A percentile compares a stretch with the other conserved stretches of the same genome.
These are phyloP conservation scores for Cyclargus thomasi DNA, from an alignment of 1,140 invertebrate genomes.

Conservation along the genomic window DNA sequence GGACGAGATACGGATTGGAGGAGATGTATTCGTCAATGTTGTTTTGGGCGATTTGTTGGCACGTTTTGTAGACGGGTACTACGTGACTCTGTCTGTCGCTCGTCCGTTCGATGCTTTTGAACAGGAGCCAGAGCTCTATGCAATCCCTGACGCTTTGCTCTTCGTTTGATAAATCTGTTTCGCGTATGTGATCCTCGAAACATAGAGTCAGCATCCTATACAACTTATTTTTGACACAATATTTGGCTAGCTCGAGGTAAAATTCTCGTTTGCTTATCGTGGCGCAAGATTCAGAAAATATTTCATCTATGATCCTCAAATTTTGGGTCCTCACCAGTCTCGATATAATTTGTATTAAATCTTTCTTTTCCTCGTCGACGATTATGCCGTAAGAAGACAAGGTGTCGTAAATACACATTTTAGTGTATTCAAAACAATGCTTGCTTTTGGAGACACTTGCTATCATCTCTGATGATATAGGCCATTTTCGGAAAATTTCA, in stretches of 20 bases:
- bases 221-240: conserved; percentile 74
- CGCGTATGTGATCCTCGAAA: conserved; percentile 60
- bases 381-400: conserved; percentile 75
- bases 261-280: conserved; percentile 75
- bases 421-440: conserved; percentile 67
- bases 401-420: conserved; percentile 75
- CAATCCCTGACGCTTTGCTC: conserved; percentile 61
- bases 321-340: conserved; percentile 74
- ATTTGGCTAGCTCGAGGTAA: conserved; percentile 72
- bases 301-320: conserved; percentile 71
- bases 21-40: conserved; percentile 64
- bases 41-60: conserved; percentile 64
- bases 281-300: conserved; percentile 73
- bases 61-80: conserved; percentile 68
- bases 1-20: conserved; percentile 60
- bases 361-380: conserved; percentile 66
- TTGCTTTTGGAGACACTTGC: conserved; percentile 63
- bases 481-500: conserved; percentile 71
- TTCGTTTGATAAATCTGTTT: conserved; percentile 53
- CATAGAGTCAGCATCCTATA: conserved; percentile 70
- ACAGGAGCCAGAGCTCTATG: conserved; percentile 69
- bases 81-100: conserved; percentile 66
- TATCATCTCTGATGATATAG: conserved; percentile 78
- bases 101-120: conserved; percentile 68
- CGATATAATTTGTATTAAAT: conserved; percentile 72